Base-by-base conservation (phyloP, 2,113 vertebrate genomes). In the Etheostoma spectabile region DNA sequence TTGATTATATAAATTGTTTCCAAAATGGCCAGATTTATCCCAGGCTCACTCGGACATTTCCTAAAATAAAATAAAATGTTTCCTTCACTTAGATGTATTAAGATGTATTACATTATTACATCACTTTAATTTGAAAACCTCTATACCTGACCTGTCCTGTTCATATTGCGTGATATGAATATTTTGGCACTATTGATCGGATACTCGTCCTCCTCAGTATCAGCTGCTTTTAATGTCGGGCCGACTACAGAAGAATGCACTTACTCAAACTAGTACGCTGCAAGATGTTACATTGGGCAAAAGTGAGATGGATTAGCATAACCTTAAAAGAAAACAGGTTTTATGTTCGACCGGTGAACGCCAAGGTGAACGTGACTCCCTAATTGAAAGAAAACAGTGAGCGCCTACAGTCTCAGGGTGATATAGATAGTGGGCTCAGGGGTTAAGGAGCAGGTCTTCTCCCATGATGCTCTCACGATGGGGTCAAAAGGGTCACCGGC, bases 371-470 rank as follows among this genome's bases (percentile, higher is more conserved):
- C 69, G 35, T 48, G 19, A 64, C 82, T 67, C 53, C 62, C 46
- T 83, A 83, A 80, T 70, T 73, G 52, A 84, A 91, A 88, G 81
- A 83, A 74, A 80, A 87, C 78, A 87, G 68, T 0, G 63, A 66
- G 64, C 38, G 33, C 2, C 14, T 2, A 64, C 46, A 3, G n/a
- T 67, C 57, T 74, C 52, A 53, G 72, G 77, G 74, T 5, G 62
- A 66, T 63, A 45, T 1, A 8, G 24, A 65, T 30, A 63, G 64
- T 18, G 21, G 46, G 48, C 65, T 77, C 42, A 65, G 93, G 89
- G 95, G 95, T 96, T 92, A 96, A 93, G 91, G 87, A 92, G 79
- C 85, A 75, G 94, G 93, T 92, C 90, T 86, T 96, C 92, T 96
- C 95, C 93, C 94, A 93, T 89, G 87, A 93, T 86, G 93, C 93